Conservation (phyloP, 2,888 invertebrate species). For the Pseudococcus jackbeardsleyi region DNA sequence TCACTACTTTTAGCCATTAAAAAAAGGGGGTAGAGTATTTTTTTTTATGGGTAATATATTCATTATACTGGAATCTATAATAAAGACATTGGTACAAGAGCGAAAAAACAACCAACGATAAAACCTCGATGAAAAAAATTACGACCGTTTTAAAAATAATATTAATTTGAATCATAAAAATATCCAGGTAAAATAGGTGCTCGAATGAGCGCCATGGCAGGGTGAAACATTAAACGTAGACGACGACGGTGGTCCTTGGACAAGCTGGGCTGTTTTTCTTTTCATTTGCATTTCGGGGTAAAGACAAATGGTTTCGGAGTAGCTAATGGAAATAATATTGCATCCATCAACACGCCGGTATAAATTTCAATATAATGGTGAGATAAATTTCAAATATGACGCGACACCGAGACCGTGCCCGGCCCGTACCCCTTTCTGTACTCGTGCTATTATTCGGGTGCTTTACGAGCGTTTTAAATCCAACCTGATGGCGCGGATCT, state of each 20-base stretch:
- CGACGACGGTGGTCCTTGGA: conserved; percentile 22
- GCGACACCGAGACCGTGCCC: not conserved
- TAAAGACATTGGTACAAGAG: not conserved
- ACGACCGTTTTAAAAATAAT: conserved; percentile 17
- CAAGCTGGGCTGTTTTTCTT: not conserved
- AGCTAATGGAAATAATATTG: conserved; percentile 14
- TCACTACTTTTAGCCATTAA: too few species aligned
- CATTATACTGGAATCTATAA: not conserved
- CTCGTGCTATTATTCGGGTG: not conserved
- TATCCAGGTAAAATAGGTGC: not conserved
- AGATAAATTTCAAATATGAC: conserved; percentile 17
- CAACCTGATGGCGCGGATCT: not conserved
- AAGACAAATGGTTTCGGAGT: conserved; percentile 11
- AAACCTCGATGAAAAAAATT: conserved; percentile 19
- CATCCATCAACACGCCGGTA: conserved; percentile 11
- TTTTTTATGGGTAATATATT: not conserved
- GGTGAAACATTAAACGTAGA: not conserved
- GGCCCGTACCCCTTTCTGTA: not conserved
- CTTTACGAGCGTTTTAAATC: conserved; percentile 29
- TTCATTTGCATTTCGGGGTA: conserved; percentile 25
- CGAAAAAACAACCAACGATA: not conserved
- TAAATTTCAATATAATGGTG: conserved; percentile 5
- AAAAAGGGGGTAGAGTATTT: not conserved
- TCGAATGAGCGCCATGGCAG: not conserved
- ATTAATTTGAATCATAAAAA: conserved; percentile 17